Percentiles rank a stretch among this genome's conserved stretches.
These are phyloP conservation scores for Stictocephala bisonia DNA, from an alignment of 2,888 invertebrate genomes.

Conservation along the genomic window DNA sequence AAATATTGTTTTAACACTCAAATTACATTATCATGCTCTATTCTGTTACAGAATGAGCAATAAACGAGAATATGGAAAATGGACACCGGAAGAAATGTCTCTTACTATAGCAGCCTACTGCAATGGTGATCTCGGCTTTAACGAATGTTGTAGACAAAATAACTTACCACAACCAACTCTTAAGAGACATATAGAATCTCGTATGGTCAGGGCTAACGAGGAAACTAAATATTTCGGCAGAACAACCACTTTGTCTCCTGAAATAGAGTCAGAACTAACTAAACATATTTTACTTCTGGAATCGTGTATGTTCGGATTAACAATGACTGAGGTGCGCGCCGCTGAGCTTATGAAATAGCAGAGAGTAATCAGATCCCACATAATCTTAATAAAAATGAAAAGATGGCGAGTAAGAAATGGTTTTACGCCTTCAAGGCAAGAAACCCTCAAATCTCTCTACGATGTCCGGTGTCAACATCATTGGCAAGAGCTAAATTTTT, in stretches of 20 bases:
- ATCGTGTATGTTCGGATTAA: constrained; percentile 12
- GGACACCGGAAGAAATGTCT: constrained; percentile 28
- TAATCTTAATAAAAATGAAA: not conserved
- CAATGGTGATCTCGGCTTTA: constrained; percentile 33
- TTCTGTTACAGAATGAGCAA: constrained; percentile 29
- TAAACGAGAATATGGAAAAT: constrained; percentile 27
- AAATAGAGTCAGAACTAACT: constrained; percentile 1
- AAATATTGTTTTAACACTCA: not conserved
- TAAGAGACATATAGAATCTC: not conserved
- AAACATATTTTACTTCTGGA: constrained; percentile 12
- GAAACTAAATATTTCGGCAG: constrained; percentile 10
- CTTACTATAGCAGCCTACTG: constrained; percentile 3
- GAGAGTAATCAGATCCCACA: not conserved
- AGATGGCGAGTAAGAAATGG: constrained; percentile 20
- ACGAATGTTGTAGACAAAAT: constrained; percentile 30
- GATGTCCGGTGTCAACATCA: constrained; percentile 14
- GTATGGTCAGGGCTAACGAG: not conserved
- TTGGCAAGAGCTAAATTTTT: not conserved
- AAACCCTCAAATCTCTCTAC: not conserved
- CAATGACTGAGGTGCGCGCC: constrained; percentile 25
- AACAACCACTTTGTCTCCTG: not conserved
- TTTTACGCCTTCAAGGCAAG: constrained; percentile 10
- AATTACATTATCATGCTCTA: not conserved
- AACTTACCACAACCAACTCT: constrained; percentile 10
- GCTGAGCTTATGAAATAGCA: constrained; percentile 10